Evolutionary conservation across 1,140 invertebrate genomes (phyloP), one percentile per base, ranked within the genome.

Genomic region (Dinoponera quadriceps): DNA sequence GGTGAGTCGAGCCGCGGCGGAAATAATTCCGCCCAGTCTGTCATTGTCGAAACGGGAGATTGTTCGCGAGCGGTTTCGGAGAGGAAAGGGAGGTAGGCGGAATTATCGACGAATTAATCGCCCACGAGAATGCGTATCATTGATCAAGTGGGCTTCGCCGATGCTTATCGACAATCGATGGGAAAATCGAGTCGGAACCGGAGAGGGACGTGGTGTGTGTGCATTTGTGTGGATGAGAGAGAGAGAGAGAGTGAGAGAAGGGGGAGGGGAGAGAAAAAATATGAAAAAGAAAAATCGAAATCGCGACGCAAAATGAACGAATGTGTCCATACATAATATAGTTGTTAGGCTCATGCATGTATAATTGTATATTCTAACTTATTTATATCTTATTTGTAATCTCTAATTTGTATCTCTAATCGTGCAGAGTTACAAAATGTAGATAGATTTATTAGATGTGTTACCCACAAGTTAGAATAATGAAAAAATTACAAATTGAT

Each of bases 11-110:
- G 49, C 20, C 62, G 48, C 74, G 29, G 29, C 51, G 22, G 65
- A 68, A 78, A 69, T 69, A 80, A 80, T 80, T 69, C 59, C 72
- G 44, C 57, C 27, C 48, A 59, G 48, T 82, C 73, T 62, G 22
- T 74, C 78, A 63, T 82, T 75, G 69, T 54, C 57, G 69, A 75
- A 27, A 75, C 29, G 57, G 22, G 59, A 14, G 14, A 62, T 55
- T 82, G 59, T 65, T 78, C 29, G 13, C 48, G 18, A 25, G 29
- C 49, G 22, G 38, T 29, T 44, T 59, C 38, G 29, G n/a, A 20
- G 16, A 29, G 9, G 44, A 48, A 78, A 38, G 44, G 14, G 27
- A 59, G 13, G 69, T 44, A 44, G 38, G 38, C 3, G 44, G 29
- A 75, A 78, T 78, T 55, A 27, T 44, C 51, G 20, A 33, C 16